Percentiles rank a stretch among this genome's conserved stretches.
Evolutionary conservation across 2,888 invertebrate species (phyloP).

Genomic region (Maniola hyperantus): DNA sequence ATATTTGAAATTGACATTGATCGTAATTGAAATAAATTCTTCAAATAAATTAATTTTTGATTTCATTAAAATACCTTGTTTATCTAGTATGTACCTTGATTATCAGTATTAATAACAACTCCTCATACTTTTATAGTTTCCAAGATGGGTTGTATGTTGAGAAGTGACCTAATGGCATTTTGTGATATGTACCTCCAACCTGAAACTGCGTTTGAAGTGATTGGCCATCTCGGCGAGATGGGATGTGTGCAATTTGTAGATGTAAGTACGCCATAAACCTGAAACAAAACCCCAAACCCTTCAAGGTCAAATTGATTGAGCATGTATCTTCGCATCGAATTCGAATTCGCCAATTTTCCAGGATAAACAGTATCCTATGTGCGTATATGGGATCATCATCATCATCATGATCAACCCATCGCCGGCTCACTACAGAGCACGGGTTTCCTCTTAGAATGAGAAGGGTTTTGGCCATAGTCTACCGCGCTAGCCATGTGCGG

Average conservation of each 20-base stretch:
- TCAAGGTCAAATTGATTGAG: not conserved
- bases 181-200: constrained; percentile 96
- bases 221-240: constrained; percentile 94
- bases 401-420: too few species aligned
- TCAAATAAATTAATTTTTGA: too few species aligned
- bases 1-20: too few species aligned
- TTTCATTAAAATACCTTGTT: not conserved
- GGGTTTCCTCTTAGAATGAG: too few species aligned
- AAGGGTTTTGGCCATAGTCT: too few species aligned
- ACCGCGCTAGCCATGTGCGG: too few species aligned
- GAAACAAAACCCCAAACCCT: not conserved
- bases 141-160: constrained; percentile 83
- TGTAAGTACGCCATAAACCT: constrained; percentile 47
- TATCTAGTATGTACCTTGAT: not conserved
- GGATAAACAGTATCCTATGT: too few species aligned
- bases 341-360: too few species aligned
- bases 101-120: not conserved
- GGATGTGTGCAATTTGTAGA: constrained; percentile 86
- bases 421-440: too few species aligned
- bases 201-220: constrained; percentile 93
- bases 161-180: constrained; percentile 92
- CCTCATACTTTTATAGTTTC: not conserved
- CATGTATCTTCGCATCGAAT: too few species aligned
- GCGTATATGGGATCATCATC: too few species aligned
- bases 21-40: too few species aligned